Evolutionary conservation across 2,888 invertebrate genomes (phyloP).

Genomic region (Cosmopolites sordidus): DNA sequence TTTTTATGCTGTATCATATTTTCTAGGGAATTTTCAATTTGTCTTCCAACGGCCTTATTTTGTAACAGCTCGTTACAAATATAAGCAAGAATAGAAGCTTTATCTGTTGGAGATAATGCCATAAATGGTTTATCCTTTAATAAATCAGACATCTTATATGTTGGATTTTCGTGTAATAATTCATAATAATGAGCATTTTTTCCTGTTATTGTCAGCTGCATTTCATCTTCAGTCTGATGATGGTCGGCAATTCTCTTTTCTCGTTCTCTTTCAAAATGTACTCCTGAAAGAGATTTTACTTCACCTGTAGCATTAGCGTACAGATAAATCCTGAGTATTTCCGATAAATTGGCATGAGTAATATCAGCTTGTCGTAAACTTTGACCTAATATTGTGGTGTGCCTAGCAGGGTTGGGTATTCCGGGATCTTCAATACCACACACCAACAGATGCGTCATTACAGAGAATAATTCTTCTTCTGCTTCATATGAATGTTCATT

Average conservation of each 20-base stretch:
- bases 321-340: constrained; percentile 86
- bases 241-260: constrained; percentile 79
- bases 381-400: constrained; percentile 86
- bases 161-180: constrained; percentile 68
- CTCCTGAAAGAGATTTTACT: constrained; percentile 72
- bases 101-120: constrained; percentile 77
- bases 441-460: constrained; percentile 83
- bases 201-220: constrained; percentile 58
- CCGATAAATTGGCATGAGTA: constrained; percentile 86
- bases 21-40: constrained; percentile 79
- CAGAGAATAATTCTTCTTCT: constrained; percentile 81
- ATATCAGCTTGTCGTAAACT: constrained; percentile 85
- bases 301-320: constrained; percentile 87
- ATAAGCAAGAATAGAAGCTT: constrained; percentile 84
- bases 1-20: constrained; percentile 80
- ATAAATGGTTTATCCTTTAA: constrained; percentile 82
- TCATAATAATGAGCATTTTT: constrained; percentile 80
- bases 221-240: constrained; percentile 70
- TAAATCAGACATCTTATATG: constrained; percentile 75
- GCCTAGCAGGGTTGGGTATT: constrained; percentile 82
- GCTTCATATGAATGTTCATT: constrained; percentile 71
- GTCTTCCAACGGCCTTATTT: constrained; percentile 84
- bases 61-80: constrained; percentile 92
- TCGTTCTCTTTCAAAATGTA: constrained; percentile 77
- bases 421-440: constrained; percentile 93